Base-by-base conservation (phyloP, 1,140 invertebrate species). In the Pogonognathellus flavescens region DNA sequence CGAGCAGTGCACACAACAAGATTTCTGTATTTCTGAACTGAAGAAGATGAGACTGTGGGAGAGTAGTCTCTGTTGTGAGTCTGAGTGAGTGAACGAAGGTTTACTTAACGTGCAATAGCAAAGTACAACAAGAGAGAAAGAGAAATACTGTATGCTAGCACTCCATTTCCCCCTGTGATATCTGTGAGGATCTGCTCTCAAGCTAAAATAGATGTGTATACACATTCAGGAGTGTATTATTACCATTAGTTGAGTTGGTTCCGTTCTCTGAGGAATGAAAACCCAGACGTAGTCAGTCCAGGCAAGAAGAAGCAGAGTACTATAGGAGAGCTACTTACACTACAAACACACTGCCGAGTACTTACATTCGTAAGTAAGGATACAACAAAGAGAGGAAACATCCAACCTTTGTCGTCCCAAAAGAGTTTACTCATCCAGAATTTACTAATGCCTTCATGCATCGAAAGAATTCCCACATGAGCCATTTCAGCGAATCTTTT, bases 381-480 rank as follows among this genome's bases (percentile, higher is more conserved):
- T 22, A 22, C 22, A 31, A 60, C 22, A 20, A 66, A 62, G 60
- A 70, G 49, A 62, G 25, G 83, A 14, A 49, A 66, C 83, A 41
- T 52, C 49, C 49, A 80, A 53, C 53, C 60, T 82, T 82, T 82
- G 52, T 60, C 84, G 55, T 57, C 70, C 70, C 70, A 76, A 76
- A 25, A 76, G 70, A 76, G 70, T 76, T 76, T 76, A 76, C 76
- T 85, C 84, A 85, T 85, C 76, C 80, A 85, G 84, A 85, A 85
- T 85, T 85, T 82, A 85, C 84, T 85, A 85, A 85, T 85, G 84
- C 80, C 80, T 85, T 76, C 84, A 85, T 81, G 70, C 70, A 76
- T 76, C 80, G 76, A 76, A 55, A 81, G 62, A 81, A 85, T 85
- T 85, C 84, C 84, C 84, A 85, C 55, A 60, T 80, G 84, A 82